Evolutionary conservation across 2,113 vertebrate species (phyloP), one percentile per base, ranked within the genome.

Genomic region (Eretmochelys imbricata): DNA sequence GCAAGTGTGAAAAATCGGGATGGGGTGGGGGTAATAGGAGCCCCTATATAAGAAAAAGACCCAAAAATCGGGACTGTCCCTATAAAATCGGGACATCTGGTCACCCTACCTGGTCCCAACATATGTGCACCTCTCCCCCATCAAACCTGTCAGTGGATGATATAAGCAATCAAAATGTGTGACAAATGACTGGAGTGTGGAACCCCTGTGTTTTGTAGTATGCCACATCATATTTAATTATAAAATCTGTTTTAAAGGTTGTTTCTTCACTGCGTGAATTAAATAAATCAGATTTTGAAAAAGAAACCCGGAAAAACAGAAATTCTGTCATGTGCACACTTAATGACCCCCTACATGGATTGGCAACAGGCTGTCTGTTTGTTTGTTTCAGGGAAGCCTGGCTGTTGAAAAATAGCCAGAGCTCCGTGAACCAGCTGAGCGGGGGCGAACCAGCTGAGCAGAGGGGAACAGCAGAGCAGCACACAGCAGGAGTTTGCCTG

Each of bases 291-390:
- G 12, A 53, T 85, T 82, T n/a, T 81, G 1, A 11, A 14, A 31
- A 53, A 59, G 72, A 50, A 42, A 62, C 53, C 22, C 65, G 48
- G 35, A 83, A 54, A 51, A 22, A 0, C 2, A 42, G 84, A 84
- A 91, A 75, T 27, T 49, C 10, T 65, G 0, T 42, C 50, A 59
- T 1, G 1, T 35, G 19, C 24, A 54, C 35, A 86, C 88, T 35
- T 0, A 0, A 20, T 35, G 84, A 54, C 62, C 17, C 42, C 20
- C 59, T 80, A 1, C 22, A 16, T 55, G 0, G 0, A 35, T 11
- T 53, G 80, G 11, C 22, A 51, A 42, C 51, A 54, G 59, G 38
- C 38, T 38, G 38, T 38, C 38, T 38, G 38, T 38, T 38, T 38
- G 38, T 38, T 38, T 38, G 38, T 38, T 38, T 38, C 38, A 38